Base-by-base conservation (phyloP, 2,888 invertebrate species). In the Ernsta delagoae region DNA sequence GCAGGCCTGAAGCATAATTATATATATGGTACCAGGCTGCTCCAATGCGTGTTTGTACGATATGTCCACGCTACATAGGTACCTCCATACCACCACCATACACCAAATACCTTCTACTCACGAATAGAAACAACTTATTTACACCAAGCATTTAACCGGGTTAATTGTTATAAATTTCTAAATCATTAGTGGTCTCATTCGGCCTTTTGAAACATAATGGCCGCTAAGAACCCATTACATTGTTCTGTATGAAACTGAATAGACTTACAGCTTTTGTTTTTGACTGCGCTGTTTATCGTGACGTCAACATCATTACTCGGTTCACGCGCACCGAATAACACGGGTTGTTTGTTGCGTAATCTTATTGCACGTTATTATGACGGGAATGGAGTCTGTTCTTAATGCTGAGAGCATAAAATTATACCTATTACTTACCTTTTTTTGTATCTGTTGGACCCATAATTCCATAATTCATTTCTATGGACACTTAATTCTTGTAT, bases 211-310 rank as follows among this genome's bases (percentile, higher is more conserved):
- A 41, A 48, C 31, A 16, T 59, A 69, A 63, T 34, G 50, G 59
- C 62, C 39, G 57, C 59, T 64, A 59, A 69, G 69, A 64, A 69
- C 59, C 63, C 53, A 63, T 68, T 69, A 59, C 43, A 31, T 31
- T 31, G 31, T 3, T 34, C 31, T 64, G 63, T 69, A 64, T 69
- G 63, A 63, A 63, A 63, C 59, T 69, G 63, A 69, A 69, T 64
- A 59, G 63, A 69, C 63, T 59, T 43, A 41, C 69, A 36, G 57
- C 63, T 63, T 62, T 69, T 69, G 69, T 69, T 69, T 65, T 59
- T 63, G 48, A 69, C 63, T 63, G 69, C 56, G 61, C 50, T 68
- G 53, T 63, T 69, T 63, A 63, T 31, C 3, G n/a, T 53, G 62
- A 63, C 59, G 69, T 59, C 63, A 63, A 12, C 31, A 48, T 59